Evolutionary conservation across 1,140 invertebrate genomes (phyloP).

Genomic region (Sinella curviseta): DNA sequence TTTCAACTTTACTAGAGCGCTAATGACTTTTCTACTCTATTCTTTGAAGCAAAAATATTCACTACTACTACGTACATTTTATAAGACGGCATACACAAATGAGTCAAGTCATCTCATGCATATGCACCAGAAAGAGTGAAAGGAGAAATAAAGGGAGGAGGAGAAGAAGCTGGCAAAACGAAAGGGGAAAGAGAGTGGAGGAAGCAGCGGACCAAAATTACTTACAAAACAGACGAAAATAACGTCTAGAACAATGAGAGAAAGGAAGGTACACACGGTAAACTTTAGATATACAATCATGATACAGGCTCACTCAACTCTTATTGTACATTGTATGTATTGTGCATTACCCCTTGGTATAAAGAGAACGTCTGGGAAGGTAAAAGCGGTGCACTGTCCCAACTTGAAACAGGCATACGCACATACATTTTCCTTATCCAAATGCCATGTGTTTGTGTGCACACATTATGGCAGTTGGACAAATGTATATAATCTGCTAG

Average conservation of each 20-base stretch:
- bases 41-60: background rate
- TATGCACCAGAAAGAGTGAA: background rate
- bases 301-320: too few relatives aligned
- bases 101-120: conserved; percentile 12
- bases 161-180: background rate
- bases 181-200: background rate
- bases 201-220: background rate
- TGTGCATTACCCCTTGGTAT: too few relatives aligned
- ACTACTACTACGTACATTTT: background rate
- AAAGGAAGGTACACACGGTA: too few relatives aligned
- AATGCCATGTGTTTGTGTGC: too few relatives aligned
- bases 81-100: background rate
- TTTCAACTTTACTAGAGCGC: conserved; percentile 18
- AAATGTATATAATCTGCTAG: background rate
- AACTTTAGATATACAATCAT: too few relatives aligned
- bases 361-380: background rate
- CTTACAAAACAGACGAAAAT: background rate
- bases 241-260: background rate
- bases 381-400: background rate
- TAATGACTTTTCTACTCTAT: conserved; percentile 19
- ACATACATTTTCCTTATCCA: too few relatives aligned
- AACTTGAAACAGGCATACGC: too few relatives aligned
- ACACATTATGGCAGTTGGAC: too few relatives aligned
- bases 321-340: too few relatives aligned
- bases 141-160: background rate